Evolutionary conservation across 2,113 vertebrate species (phyloP), one percentile per base, ranked within the genome.

Genomic region (Platichthys flesus): DNA sequence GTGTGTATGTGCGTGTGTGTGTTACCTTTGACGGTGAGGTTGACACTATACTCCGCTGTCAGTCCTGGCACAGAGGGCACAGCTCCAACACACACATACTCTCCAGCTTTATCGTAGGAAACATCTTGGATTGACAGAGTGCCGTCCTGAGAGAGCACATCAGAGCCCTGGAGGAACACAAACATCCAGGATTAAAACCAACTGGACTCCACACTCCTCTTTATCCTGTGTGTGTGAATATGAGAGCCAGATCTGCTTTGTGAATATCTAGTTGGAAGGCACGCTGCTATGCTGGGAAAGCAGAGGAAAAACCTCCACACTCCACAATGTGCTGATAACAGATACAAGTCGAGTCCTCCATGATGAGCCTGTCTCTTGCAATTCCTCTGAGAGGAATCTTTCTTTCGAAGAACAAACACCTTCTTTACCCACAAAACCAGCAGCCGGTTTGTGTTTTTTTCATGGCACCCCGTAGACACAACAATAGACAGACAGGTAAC

Each of bases 11-110:
- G 1, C 40, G 18, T 1, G n/a, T 26, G 59, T 59, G 13, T 15
- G 74, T 20, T 90, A 97, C 96, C 96, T 94, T 90, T 86, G 26
- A 97, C 94, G 3, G 85, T 82, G 71, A 97, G 85, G 74, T 71
- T 91, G 70, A 96, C 74, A 4, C 71, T 89, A 45, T 79, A 79
- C 7, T 88, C 67, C 23, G 84, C 85, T 0, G 67, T 88, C 10
- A 97, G 91, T 26, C 95, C 93, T 0, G 94, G 93, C 20, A 97
- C 92, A 0, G 82, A 83, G 24, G 93, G 91, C 47, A 95, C 89
- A 0, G 86, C 89, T 23, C 94, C 95, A 57, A 94, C 91, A 52
- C 96, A 97, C 2, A 81, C 20, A 65, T 97, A 97, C 4, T 87
- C 87, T 28, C 96, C 96, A 0, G 91, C 88, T 0, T 94, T 79